Percentiles rank a stretch among this genome's conserved stretches.
phyloP scores from a whole-genome alignment of 2,888 invertebrate genomes.

The Julus scandinavius region DNA sequence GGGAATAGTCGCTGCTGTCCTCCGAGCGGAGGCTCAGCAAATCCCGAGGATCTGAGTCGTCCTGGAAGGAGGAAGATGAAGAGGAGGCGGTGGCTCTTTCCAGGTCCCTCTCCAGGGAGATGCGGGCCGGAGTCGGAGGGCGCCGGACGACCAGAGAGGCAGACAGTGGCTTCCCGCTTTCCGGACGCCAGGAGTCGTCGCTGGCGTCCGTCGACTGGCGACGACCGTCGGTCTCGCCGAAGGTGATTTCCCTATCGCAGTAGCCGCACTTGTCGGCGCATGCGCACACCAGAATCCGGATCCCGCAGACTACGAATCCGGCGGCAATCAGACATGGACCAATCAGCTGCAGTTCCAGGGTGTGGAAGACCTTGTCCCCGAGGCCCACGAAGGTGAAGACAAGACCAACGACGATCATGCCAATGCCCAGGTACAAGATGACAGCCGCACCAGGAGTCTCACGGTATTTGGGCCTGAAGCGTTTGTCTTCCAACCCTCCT shows the following conservation, averaged over 20 bases:
- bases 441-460: conserved; percentile 76
- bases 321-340: conserved; percentile 84
- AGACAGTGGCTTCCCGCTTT: not conserved
- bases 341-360: conserved; percentile 84
- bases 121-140: conserved; percentile 44
- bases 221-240: not conserved
- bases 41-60: not conserved
- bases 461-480: conserved; percentile 51
- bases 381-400: conserved; percentile 91
- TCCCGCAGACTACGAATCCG: conserved; percentile 83
- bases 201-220: conserved; percentile 10
- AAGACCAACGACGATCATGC: conserved; percentile 83
- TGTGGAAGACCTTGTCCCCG: conserved; percentile 78
- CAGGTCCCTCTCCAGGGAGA: conserved; percentile 13
- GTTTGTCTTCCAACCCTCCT: no score
- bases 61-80: conserved; percentile 37
- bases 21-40: conserved; percentile 47
- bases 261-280: conserved; percentile 52
- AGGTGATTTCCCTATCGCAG: conserved; percentile 47
- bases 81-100: not conserved
- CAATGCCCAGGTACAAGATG: conserved; percentile 85
- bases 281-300: conserved; percentile 81
- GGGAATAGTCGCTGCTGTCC: conserved; percentile 42
- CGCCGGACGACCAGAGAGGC: not conserved
- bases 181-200: conserved; percentile 41